phyloP scores from a whole-genome alignment of 2,888 invertebrate genomes.

The Craniophora ligustri region DNA sequence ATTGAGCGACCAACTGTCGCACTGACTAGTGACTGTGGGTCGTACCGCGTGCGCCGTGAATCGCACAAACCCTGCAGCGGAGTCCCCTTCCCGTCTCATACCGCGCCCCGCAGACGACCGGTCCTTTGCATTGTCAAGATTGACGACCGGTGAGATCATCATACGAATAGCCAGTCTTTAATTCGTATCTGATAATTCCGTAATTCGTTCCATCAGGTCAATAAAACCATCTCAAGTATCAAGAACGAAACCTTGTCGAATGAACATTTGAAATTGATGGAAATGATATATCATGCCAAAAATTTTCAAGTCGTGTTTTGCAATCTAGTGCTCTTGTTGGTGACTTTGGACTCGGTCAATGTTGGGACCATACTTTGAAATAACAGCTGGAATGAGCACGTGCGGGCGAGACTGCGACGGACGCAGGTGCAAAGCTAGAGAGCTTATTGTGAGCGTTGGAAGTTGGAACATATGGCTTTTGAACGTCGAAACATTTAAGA shows the following conservation, averaged over 20 bases:
- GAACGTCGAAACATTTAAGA: conserved; percentile 54
- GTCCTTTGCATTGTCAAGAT: conserved; percentile 88
- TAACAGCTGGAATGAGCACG: conserved; percentile 73
- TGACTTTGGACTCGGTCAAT: neutral
- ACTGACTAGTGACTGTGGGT: conserved; percentile 73
- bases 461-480: conserved; percentile 71
- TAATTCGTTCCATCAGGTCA: conserved; percentile 53
- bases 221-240: conserved; percentile 40
- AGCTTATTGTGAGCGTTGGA: conserved; percentile 68
- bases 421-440: conserved; percentile 80
- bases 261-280: conserved; percentile 10
- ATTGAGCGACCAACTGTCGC: conserved; percentile 81
- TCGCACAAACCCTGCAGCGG: conserved; percentile 82
- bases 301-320: conserved; percentile 13
- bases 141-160: conserved; percentile 87
- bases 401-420: conserved; percentile 83
- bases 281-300: conserved; percentile 1
- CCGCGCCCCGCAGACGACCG: conserved; percentile 77
- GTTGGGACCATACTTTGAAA: conserved; percentile 52
- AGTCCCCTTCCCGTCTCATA: conserved; percentile 72
- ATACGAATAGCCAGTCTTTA: conserved; percentile 71
- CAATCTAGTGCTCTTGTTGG: conserved; percentile 48
- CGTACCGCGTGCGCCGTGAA: conserved; percentile 77
- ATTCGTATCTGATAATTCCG: conserved; percentile 70
- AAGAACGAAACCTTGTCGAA: conserved; percentile 19